A percentile compares a stretch with the other conserved stretches of the same genome.
Conservation (phyloP, 2,888 invertebrate genomes). For the Melitaea athalia region DNA sequence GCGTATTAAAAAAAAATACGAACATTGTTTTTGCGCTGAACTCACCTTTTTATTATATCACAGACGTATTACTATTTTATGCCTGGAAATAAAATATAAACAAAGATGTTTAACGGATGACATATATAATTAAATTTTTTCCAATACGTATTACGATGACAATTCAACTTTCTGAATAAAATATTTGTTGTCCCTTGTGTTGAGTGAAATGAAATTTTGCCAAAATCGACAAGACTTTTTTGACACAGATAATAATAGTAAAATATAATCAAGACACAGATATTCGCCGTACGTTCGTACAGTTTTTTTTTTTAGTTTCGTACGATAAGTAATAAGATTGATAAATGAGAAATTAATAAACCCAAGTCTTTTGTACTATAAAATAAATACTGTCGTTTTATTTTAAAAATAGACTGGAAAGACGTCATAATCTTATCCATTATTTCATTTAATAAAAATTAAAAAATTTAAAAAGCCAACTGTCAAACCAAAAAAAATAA, state of each 20-base stretch:
- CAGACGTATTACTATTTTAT: constrained; percentile 30
- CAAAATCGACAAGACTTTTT: constrained; percentile 5
- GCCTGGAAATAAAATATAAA: constrained; percentile 34
- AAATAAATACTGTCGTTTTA: too few species aligned
- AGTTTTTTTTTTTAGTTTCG: too few species aligned
- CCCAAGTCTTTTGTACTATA: too few species aligned
- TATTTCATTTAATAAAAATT: too few species aligned
- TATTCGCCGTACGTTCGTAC: background rate
- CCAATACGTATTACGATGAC: constrained; percentile 54
- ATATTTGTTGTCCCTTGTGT: constrained; percentile 29
- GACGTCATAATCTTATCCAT: too few species aligned
- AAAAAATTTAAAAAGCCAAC: too few species aligned
- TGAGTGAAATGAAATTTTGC: constrained; percentile 42
- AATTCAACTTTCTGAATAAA: constrained; percentile 57
- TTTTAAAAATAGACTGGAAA: too few species aligned
- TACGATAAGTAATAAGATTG: too few species aligned
- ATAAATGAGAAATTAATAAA: too few species aligned
- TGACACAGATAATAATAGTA: background rate
- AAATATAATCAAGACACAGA: background rate
- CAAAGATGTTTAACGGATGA: constrained; percentile 36
- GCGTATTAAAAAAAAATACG: constrained; percentile 6
- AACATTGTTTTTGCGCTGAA: constrained; percentile 45
- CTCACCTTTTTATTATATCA: constrained; percentile 36
- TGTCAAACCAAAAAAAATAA: too few species aligned
- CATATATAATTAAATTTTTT: constrained; percentile 34